Evolutionary conservation across 1,140 invertebrate genomes (phyloP).

Genomic region (Apis laboriosa): DNA sequence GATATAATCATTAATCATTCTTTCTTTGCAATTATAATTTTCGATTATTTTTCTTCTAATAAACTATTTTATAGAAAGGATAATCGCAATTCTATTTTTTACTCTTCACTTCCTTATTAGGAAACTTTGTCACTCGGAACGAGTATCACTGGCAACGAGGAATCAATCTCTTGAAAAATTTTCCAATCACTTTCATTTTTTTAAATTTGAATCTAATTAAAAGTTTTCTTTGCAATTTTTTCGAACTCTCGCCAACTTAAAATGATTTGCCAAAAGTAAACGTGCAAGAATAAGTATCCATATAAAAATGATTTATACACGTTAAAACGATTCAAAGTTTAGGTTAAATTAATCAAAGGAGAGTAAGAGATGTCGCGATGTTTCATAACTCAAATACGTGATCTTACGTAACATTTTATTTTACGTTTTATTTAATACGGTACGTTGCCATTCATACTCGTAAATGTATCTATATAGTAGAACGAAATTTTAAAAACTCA

Average conservation of each 20-base stretch:
- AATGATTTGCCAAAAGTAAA: conserved; percentile 38
- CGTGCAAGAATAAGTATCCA: not conserved
- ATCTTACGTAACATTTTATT: not conserved
- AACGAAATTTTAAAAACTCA: conserved; percentile 77
- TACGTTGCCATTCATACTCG: not conserved
- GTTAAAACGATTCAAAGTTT: not conserved
- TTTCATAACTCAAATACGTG: not conserved
- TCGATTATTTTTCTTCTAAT: not conserved
- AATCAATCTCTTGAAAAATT: not conserved
- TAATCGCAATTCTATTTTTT: not conserved
- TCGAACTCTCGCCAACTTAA: conserved; percentile 1
- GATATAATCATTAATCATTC: no score
- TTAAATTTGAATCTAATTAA: conserved; percentile 46
- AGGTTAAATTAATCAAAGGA: not conserved
- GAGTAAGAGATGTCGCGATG: not conserved
- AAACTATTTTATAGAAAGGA: not conserved
- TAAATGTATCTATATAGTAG: no score
- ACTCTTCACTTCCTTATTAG: not conserved
- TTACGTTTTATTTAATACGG: not conserved
- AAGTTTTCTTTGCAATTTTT: conserved; percentile 43
- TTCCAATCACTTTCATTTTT: conserved; percentile 15
- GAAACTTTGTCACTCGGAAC: not conserved
- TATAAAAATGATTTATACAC: conserved; percentile 6
- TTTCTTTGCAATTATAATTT: not conserved
- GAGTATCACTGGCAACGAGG: conserved; percentile 16